Conservation (phyloP, 2,888 invertebrate genomes). For the Apeira syringaria region DNA sequence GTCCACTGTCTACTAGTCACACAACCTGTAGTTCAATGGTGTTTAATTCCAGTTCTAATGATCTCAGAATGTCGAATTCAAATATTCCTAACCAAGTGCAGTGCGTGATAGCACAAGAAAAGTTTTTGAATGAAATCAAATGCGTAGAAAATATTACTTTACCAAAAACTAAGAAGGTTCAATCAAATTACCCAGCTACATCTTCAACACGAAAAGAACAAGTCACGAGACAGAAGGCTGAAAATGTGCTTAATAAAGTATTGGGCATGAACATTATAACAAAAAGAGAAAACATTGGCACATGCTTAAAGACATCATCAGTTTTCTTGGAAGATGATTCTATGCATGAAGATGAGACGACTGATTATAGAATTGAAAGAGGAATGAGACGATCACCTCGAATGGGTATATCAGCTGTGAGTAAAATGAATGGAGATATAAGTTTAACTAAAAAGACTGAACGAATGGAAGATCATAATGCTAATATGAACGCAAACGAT, state of each 20-base stretch:
- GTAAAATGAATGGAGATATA: constrained; percentile 78
- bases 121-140: constrained; percentile 76
- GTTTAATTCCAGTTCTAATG: constrained; percentile 79
- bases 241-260: constrained; percentile 75
- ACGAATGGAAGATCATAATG: constrained; percentile 60
- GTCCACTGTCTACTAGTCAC: constrained; percentile 77
- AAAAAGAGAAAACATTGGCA: constrained; percentile 69
- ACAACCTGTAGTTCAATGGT: constrained; percentile 82
- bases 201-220: constrained; percentile 68
- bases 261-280: constrained; percentile 76
- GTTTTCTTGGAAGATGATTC: constrained; percentile 74
- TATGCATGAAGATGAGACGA: constrained; percentile 65
- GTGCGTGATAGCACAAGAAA: constrained; percentile 81
- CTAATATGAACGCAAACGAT: constrained; percentile 55
- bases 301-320: constrained; percentile 72
- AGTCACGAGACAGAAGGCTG: constrained; percentile 75
- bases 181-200: constrained; percentile 63
- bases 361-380: constrained; percentile 70
- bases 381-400: constrained; percentile 70
- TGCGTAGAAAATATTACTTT: constrained; percentile 78
- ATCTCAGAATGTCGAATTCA: constrained; percentile 75
- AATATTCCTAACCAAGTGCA: constrained; percentile 77
- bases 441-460: constrained; percentile 71
- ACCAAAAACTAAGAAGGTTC: constrained; percentile 59
- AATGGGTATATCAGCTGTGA: constrained; percentile 76